Conservation (phyloP, 2,797 vertebrate genomes). For the Mus minutoides region DNA sequence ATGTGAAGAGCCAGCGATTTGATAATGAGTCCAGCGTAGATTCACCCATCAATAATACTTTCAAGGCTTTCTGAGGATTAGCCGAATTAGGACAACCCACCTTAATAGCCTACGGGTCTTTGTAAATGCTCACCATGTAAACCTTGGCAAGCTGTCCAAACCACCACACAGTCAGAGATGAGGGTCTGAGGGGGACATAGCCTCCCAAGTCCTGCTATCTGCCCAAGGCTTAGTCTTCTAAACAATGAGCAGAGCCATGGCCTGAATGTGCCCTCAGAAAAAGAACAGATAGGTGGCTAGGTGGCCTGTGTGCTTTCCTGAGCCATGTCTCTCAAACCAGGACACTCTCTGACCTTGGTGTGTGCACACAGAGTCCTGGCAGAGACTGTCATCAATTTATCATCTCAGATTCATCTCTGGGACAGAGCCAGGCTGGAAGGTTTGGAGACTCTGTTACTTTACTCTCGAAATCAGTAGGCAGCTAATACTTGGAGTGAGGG, state of each 20-base stretch:
- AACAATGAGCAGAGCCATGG: not conserved
- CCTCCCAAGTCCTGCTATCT: not conserved
- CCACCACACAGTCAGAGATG: not conserved
- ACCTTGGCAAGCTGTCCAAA: not conserved
- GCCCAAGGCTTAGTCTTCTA: not conserved
- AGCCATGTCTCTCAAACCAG: not conserved
- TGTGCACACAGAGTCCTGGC: not conserved
- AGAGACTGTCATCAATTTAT: not conserved
- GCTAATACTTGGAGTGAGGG: not conserved
- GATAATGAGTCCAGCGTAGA: not conserved
- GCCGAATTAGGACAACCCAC: not conserved
- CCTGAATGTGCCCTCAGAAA: not conserved
- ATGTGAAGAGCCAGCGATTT: not conserved
- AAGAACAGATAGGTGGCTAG: conserved; percentile 14
- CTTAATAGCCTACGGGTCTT: not conserved
- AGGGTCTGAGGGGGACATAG: conserved; percentile 13
- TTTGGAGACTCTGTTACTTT: conserved; percentile 2
- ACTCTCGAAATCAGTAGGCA: conserved; percentile 1
- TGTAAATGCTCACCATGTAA: not conserved
- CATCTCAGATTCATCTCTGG: conserved; percentile 3
- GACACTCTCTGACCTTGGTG: not conserved
- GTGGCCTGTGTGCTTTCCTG: not conserved
- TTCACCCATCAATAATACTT: not conserved
- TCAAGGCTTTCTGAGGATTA: conserved; percentile 18
- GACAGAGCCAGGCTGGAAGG: not conserved